These are phyloP conservation scores for Gari tellinella DNA, from an alignment of 2,888 invertebrate species.

Conservation along the genomic window DNA sequence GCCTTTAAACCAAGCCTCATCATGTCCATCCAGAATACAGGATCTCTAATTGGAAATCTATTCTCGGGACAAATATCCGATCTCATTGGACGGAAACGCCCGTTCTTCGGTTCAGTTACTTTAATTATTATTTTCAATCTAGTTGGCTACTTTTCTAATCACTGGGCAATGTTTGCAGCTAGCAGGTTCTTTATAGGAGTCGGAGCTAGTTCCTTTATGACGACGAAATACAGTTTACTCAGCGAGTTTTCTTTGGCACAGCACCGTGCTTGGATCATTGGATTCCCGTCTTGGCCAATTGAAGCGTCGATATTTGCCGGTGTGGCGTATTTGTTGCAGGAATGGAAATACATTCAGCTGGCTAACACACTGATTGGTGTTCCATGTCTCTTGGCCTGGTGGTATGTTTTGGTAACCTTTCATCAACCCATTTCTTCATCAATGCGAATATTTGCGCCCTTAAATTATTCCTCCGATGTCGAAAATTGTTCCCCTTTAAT, in stretches of 20 bases:
- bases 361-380: conserved; percentile 3
- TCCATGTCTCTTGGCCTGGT: conserved; percentile 22
- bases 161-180: conserved; percentile 41
- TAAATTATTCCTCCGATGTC: too few relatives aligned
- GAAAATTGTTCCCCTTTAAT: too few relatives aligned
- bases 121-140: conserved; percentile 31
- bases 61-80: conserved; percentile 42
- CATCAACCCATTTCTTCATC: too few relatives aligned
- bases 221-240: conserved; percentile 34
- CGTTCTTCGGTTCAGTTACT: conserved; percentile 33
- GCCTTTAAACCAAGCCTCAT: conserved; percentile 40
- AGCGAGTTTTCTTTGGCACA: conserved; percentile 39
- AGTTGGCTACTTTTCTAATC: conserved; percentile 24
- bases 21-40: conserved; percentile 39
- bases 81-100: conserved; percentile 32
- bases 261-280: conserved; percentile 41
- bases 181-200: conserved; percentile 26
- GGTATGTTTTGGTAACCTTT: conserved; percentile 21
- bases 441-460: too few relatives aligned
- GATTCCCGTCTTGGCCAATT: conserved; percentile 44
- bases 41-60: conserved; percentile 34
- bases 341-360: conserved; percentile 35
- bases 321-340: conserved; percentile 23
- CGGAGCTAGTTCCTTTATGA: conserved; percentile 29
- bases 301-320: conserved; percentile 23